Evolutionary conservation across 2,888 invertebrate genomes (phyloP).

Genomic region (Cabera pusaria): DNA sequence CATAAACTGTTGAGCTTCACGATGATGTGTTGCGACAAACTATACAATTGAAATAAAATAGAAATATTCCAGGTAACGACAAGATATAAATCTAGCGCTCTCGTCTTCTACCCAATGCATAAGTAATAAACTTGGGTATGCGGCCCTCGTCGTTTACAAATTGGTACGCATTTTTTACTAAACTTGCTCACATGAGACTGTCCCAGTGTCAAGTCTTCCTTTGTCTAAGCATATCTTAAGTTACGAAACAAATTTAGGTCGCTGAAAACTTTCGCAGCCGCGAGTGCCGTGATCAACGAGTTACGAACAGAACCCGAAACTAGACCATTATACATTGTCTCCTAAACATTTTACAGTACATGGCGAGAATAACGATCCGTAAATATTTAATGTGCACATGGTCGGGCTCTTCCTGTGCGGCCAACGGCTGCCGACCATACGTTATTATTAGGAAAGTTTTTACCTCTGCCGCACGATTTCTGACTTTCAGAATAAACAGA

Average conservation of each 20-base stretch:
- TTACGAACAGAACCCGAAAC: slow-evolving; percentile 9
- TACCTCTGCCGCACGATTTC: slow-evolving; percentile 46
- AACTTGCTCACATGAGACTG: slow-evolving; percentile 18
- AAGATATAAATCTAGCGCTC: slow-evolving; percentile 2
- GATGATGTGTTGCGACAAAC: too few relatives aligned
- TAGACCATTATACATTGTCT: slow-evolving; percentile 35
- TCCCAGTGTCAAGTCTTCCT: slow-evolving; percentile 14
- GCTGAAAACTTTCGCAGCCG: slow-evolving; percentile 6
- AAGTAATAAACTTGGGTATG: slow-evolving; percentile 22
- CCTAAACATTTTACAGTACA: slow-evolving; percentile 28
- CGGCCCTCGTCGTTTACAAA: slow-evolving; percentile 22
- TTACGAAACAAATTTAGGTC: slow-evolving; percentile 16
- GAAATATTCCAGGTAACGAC: slow-evolving; percentile 4
- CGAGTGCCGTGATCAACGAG: slow-evolving; percentile 10
- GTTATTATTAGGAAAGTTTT: slow-evolving; percentile 57
- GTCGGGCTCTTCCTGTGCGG: slow-evolving; percentile 38
- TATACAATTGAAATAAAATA: too few relatives aligned
- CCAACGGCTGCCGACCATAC: slow-evolving; percentile 30
- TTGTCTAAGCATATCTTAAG: slow-evolving; percentile 20
- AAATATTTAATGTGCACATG: slow-evolving; percentile 53
- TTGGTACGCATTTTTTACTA: slow-evolving; percentile 24
- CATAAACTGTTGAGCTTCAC: background rate
- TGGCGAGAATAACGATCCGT: slow-evolving; percentile 42
- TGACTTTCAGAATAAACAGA: slow-evolving; percentile 39
- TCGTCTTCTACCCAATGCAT: slow-evolving; percentile 19